Percentiles rank a stretch among this genome's conserved stretches.
Conservation (phyloP, 2,888 invertebrate genomes). For the Tinea pellionella region DNA sequence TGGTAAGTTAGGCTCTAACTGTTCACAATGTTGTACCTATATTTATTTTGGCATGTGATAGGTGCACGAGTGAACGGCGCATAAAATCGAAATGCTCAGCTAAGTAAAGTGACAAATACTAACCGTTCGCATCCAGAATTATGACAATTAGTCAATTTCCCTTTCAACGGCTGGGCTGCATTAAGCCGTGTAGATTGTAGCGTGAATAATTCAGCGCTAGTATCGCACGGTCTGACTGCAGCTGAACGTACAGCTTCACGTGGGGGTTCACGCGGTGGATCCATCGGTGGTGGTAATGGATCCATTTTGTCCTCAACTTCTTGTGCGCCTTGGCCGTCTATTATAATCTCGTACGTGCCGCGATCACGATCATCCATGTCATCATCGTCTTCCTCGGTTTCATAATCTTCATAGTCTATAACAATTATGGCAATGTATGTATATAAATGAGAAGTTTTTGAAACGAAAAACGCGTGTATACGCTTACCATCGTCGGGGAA, state of each 20-base stretch:
- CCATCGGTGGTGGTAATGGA: conserved; percentile 31
- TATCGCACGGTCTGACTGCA: conserved; percentile 84
- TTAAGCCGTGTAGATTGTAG: conserved; percentile 84
- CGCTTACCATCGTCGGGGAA: conserved; percentile 63
- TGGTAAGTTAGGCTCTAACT: too few species aligned
- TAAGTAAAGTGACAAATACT: conserved; percentile 1
- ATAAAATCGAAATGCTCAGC: too few species aligned
- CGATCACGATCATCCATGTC: conserved; percentile 47
- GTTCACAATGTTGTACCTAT: too few species aligned
- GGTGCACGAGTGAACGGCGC: too few species aligned
- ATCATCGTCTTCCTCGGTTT: conserved; percentile 45
- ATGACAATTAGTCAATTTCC: conserved; percentile 89
- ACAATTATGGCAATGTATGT: too few species aligned
- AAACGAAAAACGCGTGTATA: too few species aligned
- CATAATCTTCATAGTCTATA: conserved; percentile 58
- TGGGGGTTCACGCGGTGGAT: conserved; percentile 50
- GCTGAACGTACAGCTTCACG: conserved; percentile 65
- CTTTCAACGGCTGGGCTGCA: conserved; percentile 87
- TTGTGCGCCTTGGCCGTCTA: conserved; percentile 35
- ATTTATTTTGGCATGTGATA: too few species aligned
- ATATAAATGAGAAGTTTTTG: too few species aligned
- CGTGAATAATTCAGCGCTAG: conserved; percentile 87
- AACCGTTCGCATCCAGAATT: conserved; percentile 89
- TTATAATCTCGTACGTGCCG: conserved; percentile 59
- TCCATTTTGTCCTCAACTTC: neutral